Conservation (phyloP, 2,113 vertebrate species). For the Rhinopomastus cyanomelas region DNA sequence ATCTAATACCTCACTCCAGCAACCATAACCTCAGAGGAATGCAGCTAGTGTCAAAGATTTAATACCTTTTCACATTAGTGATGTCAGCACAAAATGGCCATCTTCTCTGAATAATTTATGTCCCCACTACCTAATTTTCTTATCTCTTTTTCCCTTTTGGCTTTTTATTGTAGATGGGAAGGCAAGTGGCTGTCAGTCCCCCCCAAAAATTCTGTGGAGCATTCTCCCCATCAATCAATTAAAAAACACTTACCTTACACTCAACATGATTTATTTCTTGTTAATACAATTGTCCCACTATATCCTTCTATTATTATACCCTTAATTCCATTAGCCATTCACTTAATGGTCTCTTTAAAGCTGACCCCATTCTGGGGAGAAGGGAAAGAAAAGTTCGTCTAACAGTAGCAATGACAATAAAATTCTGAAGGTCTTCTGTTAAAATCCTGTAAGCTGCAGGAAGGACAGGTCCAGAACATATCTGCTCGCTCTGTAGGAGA, state of each 20-base stretch:
- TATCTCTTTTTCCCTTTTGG: constrained; percentile 85
- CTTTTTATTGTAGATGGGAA: constrained; percentile 85
- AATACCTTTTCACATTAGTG: constrained; percentile 98
- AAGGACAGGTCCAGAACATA: constrained; percentile 69
- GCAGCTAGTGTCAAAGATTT: constrained; percentile 85
- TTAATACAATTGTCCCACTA: constrained; percentile 99
- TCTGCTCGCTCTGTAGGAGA: constrained; percentile 33
- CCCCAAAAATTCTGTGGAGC: constrained; percentile 85
- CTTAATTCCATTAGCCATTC: constrained; percentile 98
- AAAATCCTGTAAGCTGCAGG: constrained; percentile 86
- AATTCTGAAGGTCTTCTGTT: constrained; percentile 82
- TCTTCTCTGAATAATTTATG: constrained; percentile 99
- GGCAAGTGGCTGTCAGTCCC: constrained; percentile 93
- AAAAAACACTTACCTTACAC: constrained; percentile 99
- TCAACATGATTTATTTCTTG: constrained; percentile 99
- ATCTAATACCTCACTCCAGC: constrained; percentile 76
- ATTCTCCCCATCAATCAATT: constrained; percentile 99
- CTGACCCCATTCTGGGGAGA: constrained; percentile 85
- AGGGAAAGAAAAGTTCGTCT: constrained; percentile 81
- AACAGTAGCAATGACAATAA: constrained; percentile 81
- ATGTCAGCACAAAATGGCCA: constrained; percentile 99
- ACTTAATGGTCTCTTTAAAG: constrained; percentile 92
- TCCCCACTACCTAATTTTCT: constrained; percentile 87
- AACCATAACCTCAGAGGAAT: constrained; percentile 73
- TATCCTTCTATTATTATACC: constrained; percentile 98